Percentiles rank a stretch among this genome's conserved stretches.
Evolutionary conservation across 2,113 vertebrate species (phyloP).

Genomic region (Plecotus auritus): DNA sequence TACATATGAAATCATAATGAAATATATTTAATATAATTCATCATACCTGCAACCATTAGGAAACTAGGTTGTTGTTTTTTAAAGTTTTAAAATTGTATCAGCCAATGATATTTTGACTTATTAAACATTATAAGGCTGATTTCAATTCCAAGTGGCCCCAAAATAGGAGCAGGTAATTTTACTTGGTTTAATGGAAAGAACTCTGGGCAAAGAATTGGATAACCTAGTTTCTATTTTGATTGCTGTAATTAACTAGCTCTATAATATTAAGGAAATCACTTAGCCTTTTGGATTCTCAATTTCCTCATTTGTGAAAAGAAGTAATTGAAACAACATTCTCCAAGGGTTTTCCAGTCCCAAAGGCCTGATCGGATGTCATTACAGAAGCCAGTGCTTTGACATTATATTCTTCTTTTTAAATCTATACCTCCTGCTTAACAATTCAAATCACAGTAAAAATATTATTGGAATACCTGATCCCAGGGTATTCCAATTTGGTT

Average conservation of each 20-base stretch:
- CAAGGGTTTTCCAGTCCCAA: not conserved
- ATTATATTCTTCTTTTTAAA: not conserved
- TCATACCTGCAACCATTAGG: not conserved
- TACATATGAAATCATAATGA: not conserved
- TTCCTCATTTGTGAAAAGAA: slow-evolving; percentile 64
- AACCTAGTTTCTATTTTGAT: slow-evolving; percentile 58
- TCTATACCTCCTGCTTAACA: not conserved
- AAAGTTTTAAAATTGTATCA: not conserved
- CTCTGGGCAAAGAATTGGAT: not conserved
- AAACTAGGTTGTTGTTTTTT: not conserved
- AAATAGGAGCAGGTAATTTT: not conserved
- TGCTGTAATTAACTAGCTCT: slow-evolving; percentile 64
- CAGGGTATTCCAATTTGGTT: not conserved
- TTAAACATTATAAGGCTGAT: not conserved
- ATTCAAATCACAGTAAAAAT: not conserved
- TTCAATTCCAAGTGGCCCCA: not conserved
- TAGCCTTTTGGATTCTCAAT: slow-evolving; percentile 54
- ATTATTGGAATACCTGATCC: not conserved
- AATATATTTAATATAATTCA: not conserved
- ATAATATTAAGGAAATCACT: slow-evolving; percentile 62
- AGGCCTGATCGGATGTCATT: slow-evolving; percentile 20
- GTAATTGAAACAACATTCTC: slow-evolving; percentile 58
- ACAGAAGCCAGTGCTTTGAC: not conserved
- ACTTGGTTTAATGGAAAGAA: not conserved
- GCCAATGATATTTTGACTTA: not conserved